phyloP scores from a whole-genome alignment of 2,797 vertebrate genomes.

The Anguilla pacifica region DNA sequence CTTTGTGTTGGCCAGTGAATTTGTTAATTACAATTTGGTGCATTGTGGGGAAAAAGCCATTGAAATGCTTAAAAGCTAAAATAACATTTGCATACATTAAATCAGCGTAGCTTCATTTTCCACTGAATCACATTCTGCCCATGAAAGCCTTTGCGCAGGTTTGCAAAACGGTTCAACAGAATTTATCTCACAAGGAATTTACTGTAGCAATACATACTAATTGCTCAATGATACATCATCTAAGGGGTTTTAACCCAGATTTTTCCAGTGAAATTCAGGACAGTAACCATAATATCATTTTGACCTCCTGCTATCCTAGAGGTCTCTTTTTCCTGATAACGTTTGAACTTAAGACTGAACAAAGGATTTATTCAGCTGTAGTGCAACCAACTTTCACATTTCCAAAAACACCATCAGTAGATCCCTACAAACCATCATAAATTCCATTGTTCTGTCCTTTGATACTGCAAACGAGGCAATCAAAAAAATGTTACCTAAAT shows the following conservation, averaged over 20 bases:
- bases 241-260: not conserved
- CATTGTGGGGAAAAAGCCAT: not conserved
- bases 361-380: not conserved
- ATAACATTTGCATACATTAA: not conserved
- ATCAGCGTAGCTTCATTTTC: not conserved
- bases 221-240: not conserved
- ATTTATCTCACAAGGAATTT: not conserved
- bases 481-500: not conserved
- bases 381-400: not conserved
- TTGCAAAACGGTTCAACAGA: not conserved
- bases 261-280: not conserved
- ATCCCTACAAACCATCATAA: not conserved
- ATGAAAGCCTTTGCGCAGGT: not conserved
- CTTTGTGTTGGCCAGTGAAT: not conserved
- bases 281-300: not conserved
- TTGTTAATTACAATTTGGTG: not conserved
- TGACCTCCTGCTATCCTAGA: not conserved
- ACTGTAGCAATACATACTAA: not conserved
- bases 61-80: not conserved
- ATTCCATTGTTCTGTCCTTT: not conserved
- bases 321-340: not conserved
- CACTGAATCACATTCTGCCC: not conserved
- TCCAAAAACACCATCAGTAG: not conserved
- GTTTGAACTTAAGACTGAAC: not conserved
- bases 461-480: not conserved